Conservation (phyloP, 2,888 invertebrate genomes). For the Dynastes maya region DNA sequence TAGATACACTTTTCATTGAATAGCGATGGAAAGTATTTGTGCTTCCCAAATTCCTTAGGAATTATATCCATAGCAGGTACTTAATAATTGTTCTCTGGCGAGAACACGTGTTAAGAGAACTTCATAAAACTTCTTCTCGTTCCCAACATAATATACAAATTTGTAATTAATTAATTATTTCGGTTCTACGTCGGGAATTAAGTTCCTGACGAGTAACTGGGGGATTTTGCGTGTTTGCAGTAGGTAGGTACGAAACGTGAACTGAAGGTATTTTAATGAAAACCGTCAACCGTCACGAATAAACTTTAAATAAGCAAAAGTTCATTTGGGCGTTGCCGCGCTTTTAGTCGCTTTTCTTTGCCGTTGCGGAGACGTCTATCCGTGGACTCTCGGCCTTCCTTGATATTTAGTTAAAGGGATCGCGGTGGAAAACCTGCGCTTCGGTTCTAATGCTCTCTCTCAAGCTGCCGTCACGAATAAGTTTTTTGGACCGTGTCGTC, state of each 20-base stretch:
- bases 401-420: not conserved
- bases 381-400: constrained; percentile 1
- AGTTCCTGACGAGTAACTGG: constrained; percentile 5
- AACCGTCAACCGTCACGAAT: constrained; percentile 39
- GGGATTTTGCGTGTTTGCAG: constrained; percentile 4
- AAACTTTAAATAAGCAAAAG: constrained; percentile 47
- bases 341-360: constrained; percentile 8
- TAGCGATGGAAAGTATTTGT: too few species aligned
- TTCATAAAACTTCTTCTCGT: not conserved
- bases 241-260: constrained; percentile 21
- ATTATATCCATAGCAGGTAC: too few species aligned
- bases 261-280: constrained; percentile 20
- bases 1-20: too few species aligned
- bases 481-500: constrained; percentile 10
- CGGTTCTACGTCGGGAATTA: not conserved
- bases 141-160: not conserved
- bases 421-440: not conserved
- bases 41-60: too few species aligned
- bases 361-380: not conserved
- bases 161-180: constrained; percentile 31
- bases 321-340: not conserved
- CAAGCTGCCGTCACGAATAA: constrained; percentile 19
- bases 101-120: not conserved
- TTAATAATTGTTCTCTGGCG: not conserved
- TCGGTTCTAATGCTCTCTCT: constrained; percentile 17